Evolutionary conservation across 2,113 vertebrate genomes (phyloP), one percentile per base, ranked within the genome.

Genomic region (Platanista minor): DNA sequence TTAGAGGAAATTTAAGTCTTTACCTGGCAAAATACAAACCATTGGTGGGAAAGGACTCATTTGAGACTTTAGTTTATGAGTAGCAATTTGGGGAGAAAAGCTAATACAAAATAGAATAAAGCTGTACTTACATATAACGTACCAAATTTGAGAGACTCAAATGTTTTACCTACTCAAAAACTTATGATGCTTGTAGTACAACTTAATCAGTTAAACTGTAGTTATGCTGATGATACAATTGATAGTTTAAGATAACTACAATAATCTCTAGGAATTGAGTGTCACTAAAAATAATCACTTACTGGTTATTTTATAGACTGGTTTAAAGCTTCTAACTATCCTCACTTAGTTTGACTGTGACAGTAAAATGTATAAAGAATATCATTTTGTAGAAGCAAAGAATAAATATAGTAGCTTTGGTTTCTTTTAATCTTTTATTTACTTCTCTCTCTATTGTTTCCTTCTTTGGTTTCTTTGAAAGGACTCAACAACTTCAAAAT

Each of bases 241-340:
- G 92, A 96, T 88, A 92, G 39, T 3, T 95, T 96, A 95, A 1
- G 14, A 96, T 96, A 98, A 71, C 43, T 88, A 91, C 90, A 96
- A 64, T 97, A 95, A 95, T 97, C 92, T 46, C 36, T 96, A 97
- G 75, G 78, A 91, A 98, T 97, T 97, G 96, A 98, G 27, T 91
- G 71, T 85, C 88, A 92, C 87, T 82, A 96, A 98, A 95, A 97
- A 95, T 94, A 96, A 25, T 97, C 89, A 69, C 71, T 96, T 97
- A 92, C 91, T 97, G 96, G 67, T 92, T 82, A 29, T 95, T 98
- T 98, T 97, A 90, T 49, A 94, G 87, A 61, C 23, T 82, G 66
- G 46, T 97, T 98, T 94, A 96, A 95, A 10, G 0, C 66, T 97
- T 97, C 83, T 62, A 87, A 57, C 23, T 90, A 49, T 1, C 0